Conservation (phyloP, 2,797 vertebrate species). For the Loris lydekkerianus region DNA sequence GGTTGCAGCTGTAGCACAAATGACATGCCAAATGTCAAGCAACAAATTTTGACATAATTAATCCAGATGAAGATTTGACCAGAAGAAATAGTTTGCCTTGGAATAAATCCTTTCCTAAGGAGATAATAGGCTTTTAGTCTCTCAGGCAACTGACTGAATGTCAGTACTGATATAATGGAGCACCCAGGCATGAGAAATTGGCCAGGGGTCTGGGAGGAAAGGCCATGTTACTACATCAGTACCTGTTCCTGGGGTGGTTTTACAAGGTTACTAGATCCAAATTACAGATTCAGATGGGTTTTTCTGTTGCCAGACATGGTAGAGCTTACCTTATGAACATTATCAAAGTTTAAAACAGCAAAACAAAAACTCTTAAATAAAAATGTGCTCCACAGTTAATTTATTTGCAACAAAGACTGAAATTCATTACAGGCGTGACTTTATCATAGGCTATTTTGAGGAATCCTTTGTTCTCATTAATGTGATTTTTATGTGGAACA, state of each 20-base stretch:
- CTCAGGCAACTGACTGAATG: neutral
- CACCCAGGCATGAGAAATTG: conserved; percentile 16
- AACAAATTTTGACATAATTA: conserved; percentile 63
- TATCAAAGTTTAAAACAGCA: conserved; percentile 35
- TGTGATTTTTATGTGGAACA: conserved; percentile 22
- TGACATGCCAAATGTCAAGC: conserved; percentile 64
- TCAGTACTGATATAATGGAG: neutral
- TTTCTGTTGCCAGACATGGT: neutral
- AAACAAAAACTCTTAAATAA: conserved; percentile 43
- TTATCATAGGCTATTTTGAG: conserved; percentile 21
- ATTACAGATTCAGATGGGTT: conserved; percentile 35
- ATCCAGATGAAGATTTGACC: conserved; percentile 52
- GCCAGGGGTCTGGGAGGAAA: neutral
- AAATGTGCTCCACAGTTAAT: conserved; percentile 17
- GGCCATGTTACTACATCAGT: neutral
- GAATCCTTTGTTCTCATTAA: conserved; percentile 37
- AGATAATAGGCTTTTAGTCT: neutral
- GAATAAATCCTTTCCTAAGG: conserved; percentile 28
- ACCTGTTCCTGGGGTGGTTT: conserved; percentile 43
- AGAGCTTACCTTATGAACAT: conserved; percentile 55
- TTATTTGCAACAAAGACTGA: conserved; percentile 6
- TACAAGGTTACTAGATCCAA: neutral
- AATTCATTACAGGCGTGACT: conserved; percentile 50
- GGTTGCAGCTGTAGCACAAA: conserved; percentile 44
- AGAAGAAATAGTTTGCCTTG: conserved; percentile 64